Evolutionary conservation across 2,797 vertebrate genomes (phyloP).

Genomic region (Sebastiscus albofasciatus): DNA sequence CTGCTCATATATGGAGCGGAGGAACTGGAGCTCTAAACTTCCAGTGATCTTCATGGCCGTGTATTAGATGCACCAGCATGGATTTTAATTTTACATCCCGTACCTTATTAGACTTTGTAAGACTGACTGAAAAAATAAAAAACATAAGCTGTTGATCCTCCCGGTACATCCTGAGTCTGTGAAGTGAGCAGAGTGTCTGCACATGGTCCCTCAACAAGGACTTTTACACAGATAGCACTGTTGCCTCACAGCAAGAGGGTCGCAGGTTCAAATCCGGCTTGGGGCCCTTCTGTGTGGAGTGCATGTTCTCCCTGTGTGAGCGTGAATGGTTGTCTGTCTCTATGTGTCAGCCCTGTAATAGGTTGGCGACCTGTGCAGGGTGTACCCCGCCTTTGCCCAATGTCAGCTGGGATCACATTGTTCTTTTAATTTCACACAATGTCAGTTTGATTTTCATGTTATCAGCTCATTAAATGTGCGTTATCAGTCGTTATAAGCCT

Average conservation of each 20-base stretch:
- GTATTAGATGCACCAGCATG: constrained; percentile 21
- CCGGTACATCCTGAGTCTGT: constrained; percentile 6
- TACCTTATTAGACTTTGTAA: constrained; percentile 57
- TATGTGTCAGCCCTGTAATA: too few species aligned
- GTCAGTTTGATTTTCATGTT: not conserved
- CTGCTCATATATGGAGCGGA: constrained; percentile 60
- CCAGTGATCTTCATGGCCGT: constrained; percentile 22
- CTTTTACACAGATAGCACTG: not conserved
- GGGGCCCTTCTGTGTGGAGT: too few species aligned
- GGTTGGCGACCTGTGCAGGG: too few species aligned
- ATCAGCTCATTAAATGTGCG: not conserved
- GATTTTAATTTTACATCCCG: constrained; percentile 36
- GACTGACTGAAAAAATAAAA: constrained; percentile 41
- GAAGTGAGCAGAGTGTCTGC: not conserved
- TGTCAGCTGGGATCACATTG: too few species aligned
- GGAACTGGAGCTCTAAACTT: constrained; percentile 5
- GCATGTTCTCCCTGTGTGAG: too few species aligned
- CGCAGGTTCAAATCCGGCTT: too few species aligned
- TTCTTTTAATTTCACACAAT: not conserved
- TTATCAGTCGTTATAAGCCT: not conserved
- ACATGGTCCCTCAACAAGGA: constrained; percentile 10
- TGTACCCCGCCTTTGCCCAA: too few species aligned
- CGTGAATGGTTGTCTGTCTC: too few species aligned
- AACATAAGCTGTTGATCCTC: constrained; percentile 48
- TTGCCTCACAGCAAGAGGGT: too few species aligned